A percentile compares a stretch with the other conserved stretches of the same genome.
Conservation (phyloP, 2,888 invertebrate species). For the Perizoma flavofasciatum region DNA sequence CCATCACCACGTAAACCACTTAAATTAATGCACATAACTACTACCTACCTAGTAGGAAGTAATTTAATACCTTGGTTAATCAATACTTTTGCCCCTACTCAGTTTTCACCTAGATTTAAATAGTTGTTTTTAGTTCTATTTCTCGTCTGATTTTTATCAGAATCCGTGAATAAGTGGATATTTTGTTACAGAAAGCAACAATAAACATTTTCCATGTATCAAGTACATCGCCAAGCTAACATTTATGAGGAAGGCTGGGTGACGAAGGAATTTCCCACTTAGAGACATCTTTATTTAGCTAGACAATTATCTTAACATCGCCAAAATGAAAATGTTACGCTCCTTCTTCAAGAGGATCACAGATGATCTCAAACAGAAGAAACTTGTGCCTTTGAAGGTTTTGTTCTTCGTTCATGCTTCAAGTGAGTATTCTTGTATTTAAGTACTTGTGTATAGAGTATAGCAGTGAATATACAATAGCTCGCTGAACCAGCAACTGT, state of each 20-base stretch:
- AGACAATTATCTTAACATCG: constrained; percentile 25
- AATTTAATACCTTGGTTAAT: too few relatives aligned
- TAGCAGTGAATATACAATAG: too few relatives aligned
- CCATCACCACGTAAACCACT: too few relatives aligned
- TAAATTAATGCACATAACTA: too few relatives aligned
- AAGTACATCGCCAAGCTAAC: constrained; percentile 51
- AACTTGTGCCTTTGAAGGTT: constrained; percentile 88
- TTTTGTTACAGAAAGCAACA: constrained; percentile 57
- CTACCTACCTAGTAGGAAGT: too few relatives aligned
- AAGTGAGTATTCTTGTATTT: constrained; percentile 82
- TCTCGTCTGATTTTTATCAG: too few relatives aligned
- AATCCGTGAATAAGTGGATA: too few relatives aligned
- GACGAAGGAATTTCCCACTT: constrained; percentile 65
- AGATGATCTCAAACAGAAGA: constrained; percentile 88
- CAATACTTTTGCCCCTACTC: too few relatives aligned
- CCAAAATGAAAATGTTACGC: constrained; percentile 84
- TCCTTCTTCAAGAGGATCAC: constrained; percentile 86
- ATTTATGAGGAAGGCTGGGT: constrained; percentile 62
- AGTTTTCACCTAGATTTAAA: too few relatives aligned
- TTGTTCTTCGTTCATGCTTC: constrained; percentile 91
- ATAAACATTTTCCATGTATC: constrained; percentile 68
- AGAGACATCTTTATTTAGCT: constrained; percentile 31
- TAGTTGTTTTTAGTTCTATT: too few relatives aligned
- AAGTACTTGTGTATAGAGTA: not conserved
- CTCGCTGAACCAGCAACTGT: too few relatives aligned